phyloP scores from a whole-genome alignment of 2,113 vertebrate species.

The Stomatorhinus ivindoensis region DNA sequence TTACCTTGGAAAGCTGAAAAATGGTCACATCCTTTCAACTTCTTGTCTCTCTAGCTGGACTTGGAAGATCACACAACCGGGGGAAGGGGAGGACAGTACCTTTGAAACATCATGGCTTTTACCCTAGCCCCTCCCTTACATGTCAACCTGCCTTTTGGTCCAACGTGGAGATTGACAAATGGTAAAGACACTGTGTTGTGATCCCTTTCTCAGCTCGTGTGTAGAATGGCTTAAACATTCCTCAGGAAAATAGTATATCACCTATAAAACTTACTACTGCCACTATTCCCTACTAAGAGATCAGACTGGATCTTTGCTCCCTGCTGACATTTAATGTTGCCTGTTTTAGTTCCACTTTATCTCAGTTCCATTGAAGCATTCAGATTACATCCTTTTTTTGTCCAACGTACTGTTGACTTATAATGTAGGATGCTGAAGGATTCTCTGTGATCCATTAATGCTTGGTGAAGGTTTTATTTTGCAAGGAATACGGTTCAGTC shows the following conservation, averaged over 20 bases:
- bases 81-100: conserved; percentile 34
- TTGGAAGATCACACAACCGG: conserved; percentile 46
- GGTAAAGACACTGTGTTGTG: not conserved
- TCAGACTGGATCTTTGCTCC: not conserved
- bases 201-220: not conserved
- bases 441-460: not conserved
- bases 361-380: not conserved
- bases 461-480: not conserved
- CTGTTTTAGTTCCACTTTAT: not conserved
- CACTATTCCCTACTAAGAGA: not conserved
- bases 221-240: not conserved
- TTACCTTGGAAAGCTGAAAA: conserved; percentile 54
- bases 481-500: not conserved
- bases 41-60: conserved; percentile 46
- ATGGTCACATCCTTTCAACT: conserved; percentile 43
- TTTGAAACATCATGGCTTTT: conserved; percentile 44
- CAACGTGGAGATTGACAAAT: conserved; percentile 11
- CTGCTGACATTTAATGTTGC: not conserved
- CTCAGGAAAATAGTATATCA: not conserved
- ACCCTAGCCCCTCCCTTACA: conserved; percentile 9
- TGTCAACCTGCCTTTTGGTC: conserved; percentile 40
- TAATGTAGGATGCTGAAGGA: not conserved
- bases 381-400: not conserved
- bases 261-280: not conserved
- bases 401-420: not conserved